Conservation (phyloP, 1,140 invertebrate genomes). For the Scylla paramamosain region DNA sequence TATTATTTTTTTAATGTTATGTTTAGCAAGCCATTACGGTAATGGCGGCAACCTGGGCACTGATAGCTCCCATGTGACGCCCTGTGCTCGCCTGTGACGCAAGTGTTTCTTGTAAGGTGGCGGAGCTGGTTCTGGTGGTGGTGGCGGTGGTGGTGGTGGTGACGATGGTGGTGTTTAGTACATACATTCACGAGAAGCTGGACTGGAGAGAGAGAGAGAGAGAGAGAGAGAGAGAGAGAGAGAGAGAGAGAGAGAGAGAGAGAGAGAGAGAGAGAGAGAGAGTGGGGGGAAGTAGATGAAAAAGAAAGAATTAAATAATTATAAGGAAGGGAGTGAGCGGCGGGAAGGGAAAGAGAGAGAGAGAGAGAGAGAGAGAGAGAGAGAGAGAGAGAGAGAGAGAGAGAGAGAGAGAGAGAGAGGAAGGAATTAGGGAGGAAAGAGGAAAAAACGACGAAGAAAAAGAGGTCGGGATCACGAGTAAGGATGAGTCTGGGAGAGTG, state of each 20-base stretch:
- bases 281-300: not conserved
- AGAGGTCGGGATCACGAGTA: not conserved
- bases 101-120: not conserved
- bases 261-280: no score
- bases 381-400: not conserved
- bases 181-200: not conserved
- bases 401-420: not conserved
- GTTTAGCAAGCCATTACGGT: not conserved
- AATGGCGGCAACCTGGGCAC: not conserved
- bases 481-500: not conserved
- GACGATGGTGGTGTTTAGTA: not conserved
- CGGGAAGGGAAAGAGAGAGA: not conserved
- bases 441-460: not conserved
- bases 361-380: not conserved
- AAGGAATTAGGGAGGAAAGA: not conserved
- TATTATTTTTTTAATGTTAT: not conserved
- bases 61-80: not conserved
- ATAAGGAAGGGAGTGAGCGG: not conserved
- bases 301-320: not conserved
- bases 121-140: not conserved
- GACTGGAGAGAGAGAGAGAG: not conserved
- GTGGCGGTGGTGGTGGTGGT: not conserved
- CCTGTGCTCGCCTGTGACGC: not conserved
- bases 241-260: no score
- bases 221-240: conserved; percentile 44